These are phyloP conservation scores for Propithecus perrieri DNA, from an alignment of 2,797 vertebrate genomes.

Conservation along the genomic window DNA sequence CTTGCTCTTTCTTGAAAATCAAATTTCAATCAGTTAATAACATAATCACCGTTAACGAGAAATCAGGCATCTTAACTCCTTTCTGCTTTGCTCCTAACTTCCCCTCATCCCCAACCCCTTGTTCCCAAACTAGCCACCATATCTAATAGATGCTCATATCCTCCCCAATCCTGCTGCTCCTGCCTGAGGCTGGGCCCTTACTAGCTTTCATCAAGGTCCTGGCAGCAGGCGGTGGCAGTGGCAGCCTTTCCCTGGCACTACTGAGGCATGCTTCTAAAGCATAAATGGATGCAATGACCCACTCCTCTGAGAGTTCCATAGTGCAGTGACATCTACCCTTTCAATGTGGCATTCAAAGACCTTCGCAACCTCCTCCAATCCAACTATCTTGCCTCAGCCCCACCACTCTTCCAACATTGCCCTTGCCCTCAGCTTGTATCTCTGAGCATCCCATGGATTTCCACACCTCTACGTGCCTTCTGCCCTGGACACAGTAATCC, in stretches of 20 bases:
- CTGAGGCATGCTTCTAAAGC: not conserved
- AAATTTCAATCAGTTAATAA: not conserved
- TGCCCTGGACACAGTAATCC: not conserved
- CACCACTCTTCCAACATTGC: not conserved
- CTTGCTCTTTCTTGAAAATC: not conserved
- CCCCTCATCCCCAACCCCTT: rapidly evolving
- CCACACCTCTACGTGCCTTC: not conserved
- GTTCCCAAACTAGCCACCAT: not conserved
- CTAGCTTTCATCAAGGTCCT: not conserved
- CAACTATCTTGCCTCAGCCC: not conserved
- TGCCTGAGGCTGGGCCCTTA: not conserved
- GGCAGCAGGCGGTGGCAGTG: not conserved
- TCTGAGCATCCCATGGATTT: not conserved
- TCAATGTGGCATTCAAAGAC: not conserved
- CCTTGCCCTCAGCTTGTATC: not conserved
- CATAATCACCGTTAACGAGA: not conserved
- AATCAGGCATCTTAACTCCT: not conserved
- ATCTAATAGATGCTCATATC: not conserved
- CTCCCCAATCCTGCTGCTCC: not conserved
- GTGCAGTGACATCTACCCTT: not conserved
- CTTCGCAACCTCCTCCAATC: not conserved
- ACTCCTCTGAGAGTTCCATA: not conserved
- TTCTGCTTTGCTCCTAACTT: not conserved
- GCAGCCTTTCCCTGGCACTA: not conserved
- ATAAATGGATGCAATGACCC: not conserved